Evolutionary conservation across 2,888 invertebrate genomes (phyloP), one percentile per base, ranked within the genome.

Genomic region (Tenthredo mesomela): DNA sequence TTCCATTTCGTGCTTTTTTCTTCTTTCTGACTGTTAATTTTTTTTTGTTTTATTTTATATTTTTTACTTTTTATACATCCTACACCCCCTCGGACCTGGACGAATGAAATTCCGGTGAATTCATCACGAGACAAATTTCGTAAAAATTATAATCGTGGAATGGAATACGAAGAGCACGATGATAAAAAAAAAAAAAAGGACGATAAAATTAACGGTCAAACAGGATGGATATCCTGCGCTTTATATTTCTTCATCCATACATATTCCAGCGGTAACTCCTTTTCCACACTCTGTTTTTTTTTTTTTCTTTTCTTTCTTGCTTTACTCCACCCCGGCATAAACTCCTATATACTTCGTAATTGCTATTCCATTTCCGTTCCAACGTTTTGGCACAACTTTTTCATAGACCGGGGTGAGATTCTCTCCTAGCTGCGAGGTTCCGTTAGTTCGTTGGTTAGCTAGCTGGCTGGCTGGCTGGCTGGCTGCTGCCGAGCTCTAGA

Each of bases 401-500:
- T 50, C 80, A 80, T 80, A 61, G 80, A 80, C 80, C 80, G 37
- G 37, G 61, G 21, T 9, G 54, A 77, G 47, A n/a, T 54, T 25
- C 40, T 50, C 80, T 40, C 58, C 58, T 80, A 61, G 61, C 43
- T 3, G 1, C 29, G 18, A 18, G 78, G 58, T 40, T 47, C n/a
- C n/a, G 54, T 21, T 73, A 2, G 73, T 40, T 75, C 47, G 50
- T 50, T n/a, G 37, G 61, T 12, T 25, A 25, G 25, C 9, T 18
- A 18, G 61, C n/a, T n/a, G n/a, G n/a, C n/a, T n/a, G n/a, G n/a
- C 21, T 25, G 25, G 25, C 10, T 21, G 5, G 10, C 3, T 47
- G 75, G 75, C 40, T 43, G 21, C 25, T 33, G 61, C 21, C 37
- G 61, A 58, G 67, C 33, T 47, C 33, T 50, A 40, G 90, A 91